Evolutionary conservation across 2,797 vertebrate genomes (phyloP).

Genomic region (Iguana delicatissima): DNA sequence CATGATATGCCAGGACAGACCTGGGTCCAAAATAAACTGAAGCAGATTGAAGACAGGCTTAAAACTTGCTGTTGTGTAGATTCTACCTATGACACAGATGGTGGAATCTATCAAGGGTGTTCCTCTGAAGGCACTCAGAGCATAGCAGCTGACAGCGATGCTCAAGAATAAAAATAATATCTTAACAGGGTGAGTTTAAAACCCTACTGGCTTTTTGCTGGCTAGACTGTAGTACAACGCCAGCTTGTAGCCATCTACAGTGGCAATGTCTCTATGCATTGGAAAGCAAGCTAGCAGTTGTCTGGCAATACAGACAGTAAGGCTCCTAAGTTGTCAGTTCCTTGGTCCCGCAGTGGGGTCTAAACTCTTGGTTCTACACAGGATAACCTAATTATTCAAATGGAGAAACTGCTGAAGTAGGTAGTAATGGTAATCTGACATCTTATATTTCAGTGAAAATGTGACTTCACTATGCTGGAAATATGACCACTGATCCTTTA

Average conservation of each 20-base stretch:
- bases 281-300: not conserved
- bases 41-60: too few species aligned
- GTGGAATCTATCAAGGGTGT: not conserved
- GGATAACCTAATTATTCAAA: slow-evolving; percentile 52
- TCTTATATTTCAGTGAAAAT: slow-evolving; percentile 63
- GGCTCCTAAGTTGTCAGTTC: not conserved
- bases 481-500: slow-evolving; percentile 65
- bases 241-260: not conserved
- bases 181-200: not conserved
- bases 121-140: not conserved
- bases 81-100: not conserved
- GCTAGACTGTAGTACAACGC: not conserved
- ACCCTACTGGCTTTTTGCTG: not conserved
- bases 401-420: slow-evolving; percentile 52
- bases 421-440: slow-evolving; percentile 54
- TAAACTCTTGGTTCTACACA: not conserved
- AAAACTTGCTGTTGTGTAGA: too few species aligned
- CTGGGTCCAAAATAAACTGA: too few species aligned
- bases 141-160: not conserved
- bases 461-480: slow-evolving; percentile 66
- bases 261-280: not conserved
- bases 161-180: not conserved
- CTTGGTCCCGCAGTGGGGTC: too few species aligned
- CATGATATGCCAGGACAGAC: too few species aligned
- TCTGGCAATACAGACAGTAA: not conserved